Evolutionary conservation across 2,797 vertebrate species (phyloP).

Genomic region (Brachymystax lenok): DNA sequence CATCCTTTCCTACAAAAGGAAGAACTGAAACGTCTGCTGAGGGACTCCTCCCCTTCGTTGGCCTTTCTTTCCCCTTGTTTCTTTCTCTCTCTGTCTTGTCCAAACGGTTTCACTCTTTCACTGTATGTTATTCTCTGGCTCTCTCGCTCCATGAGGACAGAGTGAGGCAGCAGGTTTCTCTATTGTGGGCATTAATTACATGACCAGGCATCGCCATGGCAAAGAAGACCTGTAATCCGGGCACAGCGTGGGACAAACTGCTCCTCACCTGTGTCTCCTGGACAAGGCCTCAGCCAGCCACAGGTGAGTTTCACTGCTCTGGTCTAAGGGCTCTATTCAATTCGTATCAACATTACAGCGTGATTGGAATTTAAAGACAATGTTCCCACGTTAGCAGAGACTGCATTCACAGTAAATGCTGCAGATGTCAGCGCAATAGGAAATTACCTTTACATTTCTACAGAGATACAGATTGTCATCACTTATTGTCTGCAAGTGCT

Average conservation of each 20-base stretch:
- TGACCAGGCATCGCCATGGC: slow-evolving; percentile 74
- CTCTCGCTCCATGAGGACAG: slow-evolving; percentile 73
- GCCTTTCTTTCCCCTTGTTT: slow-evolving; percentile 17
- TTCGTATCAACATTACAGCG: too few species aligned
- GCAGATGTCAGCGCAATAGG: too few species aligned
- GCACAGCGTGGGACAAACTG: slow-evolving; percentile 25
- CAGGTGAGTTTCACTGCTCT: slow-evolving; percentile 52
- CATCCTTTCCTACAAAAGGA: slow-evolving; percentile 58
- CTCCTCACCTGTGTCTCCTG: slow-evolving; percentile 56
- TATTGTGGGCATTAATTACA: slow-evolving; percentile 51
- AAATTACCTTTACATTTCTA: too few species aligned
- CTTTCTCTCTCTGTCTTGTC: slow-evolving; percentile 10
- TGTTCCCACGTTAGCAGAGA: too few species aligned
- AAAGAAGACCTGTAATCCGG: slow-evolving; percentile 64
- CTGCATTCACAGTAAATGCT: too few species aligned
- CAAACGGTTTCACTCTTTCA: background rate
- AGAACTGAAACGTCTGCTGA: slow-evolving; percentile 70
- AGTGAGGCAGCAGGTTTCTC: slow-evolving; percentile 78
- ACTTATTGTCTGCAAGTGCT: background rate
- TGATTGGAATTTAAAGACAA: too few species aligned
- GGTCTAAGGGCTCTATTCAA: background rate
- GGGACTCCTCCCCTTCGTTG: slow-evolving; percentile 3
- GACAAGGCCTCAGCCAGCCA: background rate
- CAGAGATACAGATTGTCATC: background rate
- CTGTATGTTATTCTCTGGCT: background rate